A percentile compares a stretch with the other conserved stretches of the same genome.
These are phyloP conservation scores for Charadrius vociferus DNA, from an alignment of 2,113 vertebrate species.

Conservation along the genomic window DNA sequence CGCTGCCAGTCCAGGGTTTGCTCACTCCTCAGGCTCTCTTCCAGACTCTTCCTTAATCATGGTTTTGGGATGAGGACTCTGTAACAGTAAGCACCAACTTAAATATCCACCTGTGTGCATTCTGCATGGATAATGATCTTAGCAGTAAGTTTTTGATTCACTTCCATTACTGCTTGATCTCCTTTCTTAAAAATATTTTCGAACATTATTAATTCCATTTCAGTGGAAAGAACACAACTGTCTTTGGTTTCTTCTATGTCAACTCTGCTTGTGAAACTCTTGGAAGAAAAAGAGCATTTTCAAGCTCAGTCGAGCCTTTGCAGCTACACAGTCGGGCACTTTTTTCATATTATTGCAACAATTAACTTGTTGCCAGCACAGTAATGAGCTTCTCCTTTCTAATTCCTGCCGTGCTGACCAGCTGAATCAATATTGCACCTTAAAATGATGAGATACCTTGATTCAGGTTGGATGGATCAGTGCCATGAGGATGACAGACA, in stretches of 20 bases:
- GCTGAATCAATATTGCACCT: not conserved
- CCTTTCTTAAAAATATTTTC: not conserved
- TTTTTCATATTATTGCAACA: not conserved
- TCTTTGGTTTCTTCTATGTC: not conserved
- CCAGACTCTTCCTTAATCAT: accelerated
- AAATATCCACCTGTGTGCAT: not conserved
- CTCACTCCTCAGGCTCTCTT: not conserved
- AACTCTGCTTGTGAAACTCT: not conserved
- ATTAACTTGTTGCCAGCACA: not conserved
- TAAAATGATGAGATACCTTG: not conserved
- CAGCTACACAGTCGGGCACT: not conserved
- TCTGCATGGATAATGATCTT: not conserved
- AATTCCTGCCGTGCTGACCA: not conserved
- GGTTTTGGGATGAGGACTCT: not conserved
- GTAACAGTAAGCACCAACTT: not conserved
- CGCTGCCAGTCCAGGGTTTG: not conserved
- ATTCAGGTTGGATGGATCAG: not conserved
- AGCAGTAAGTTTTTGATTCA: not conserved
- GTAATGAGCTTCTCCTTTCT: not conserved
- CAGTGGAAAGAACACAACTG: not conserved
- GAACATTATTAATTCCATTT: not conserved
- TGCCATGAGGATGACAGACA: not conserved
- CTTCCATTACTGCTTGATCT: accelerated
- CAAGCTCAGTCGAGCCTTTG: not conserved
- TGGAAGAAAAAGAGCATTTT: not conserved